Evolutionary conservation across 2,113 vertebrate genomes (phyloP).

Genomic region (Paramisgurnus dabryanus): DNA sequence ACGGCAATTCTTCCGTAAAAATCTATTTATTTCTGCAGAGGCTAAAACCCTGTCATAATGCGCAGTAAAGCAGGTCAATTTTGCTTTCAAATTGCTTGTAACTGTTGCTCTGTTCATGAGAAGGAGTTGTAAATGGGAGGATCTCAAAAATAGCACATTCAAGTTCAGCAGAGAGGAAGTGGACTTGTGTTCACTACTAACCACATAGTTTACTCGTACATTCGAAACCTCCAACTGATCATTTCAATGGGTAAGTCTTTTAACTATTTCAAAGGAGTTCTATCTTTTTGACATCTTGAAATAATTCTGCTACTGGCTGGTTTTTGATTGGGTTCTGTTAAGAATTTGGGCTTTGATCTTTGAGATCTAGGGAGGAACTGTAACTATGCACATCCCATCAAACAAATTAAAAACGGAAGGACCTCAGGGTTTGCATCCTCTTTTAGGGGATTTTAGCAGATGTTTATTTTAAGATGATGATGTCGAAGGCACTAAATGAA

Average conservation of each 20-base stretch:
- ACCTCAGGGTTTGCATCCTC: neutral
- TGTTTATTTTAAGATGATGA: constrained; percentile 15
- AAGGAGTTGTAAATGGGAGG: constrained; percentile 50
- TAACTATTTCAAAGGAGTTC: neutral
- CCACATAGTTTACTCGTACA: constrained; percentile 31
- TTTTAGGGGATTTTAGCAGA: constrained; percentile 9
- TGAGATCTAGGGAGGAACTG: neutral
- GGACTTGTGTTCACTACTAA: constrained; percentile 39
- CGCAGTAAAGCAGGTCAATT: neutral
- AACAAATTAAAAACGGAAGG: constrained; percentile 10
- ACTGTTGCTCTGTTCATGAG: constrained; percentile 25
- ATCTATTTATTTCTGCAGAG: too few species aligned
- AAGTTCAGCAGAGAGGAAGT: constrained; percentile 55
- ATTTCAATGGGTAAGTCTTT: constrained; percentile 58
- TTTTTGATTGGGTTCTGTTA: neutral
- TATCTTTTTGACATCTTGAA: neutral
- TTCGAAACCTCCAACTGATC: constrained; percentile 13
- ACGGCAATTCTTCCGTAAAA: too few species aligned
- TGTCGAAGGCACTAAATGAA: neutral
- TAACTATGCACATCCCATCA: neutral
- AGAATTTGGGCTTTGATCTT: neutral
- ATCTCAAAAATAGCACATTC: constrained; percentile 41
- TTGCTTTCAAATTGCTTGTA: neutral
- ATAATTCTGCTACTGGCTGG: neutral
- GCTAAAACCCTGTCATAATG: neutral